Base-by-base conservation (phyloP, 1,140 invertebrate species). In the Ceratosolen fusciceps region DNA sequence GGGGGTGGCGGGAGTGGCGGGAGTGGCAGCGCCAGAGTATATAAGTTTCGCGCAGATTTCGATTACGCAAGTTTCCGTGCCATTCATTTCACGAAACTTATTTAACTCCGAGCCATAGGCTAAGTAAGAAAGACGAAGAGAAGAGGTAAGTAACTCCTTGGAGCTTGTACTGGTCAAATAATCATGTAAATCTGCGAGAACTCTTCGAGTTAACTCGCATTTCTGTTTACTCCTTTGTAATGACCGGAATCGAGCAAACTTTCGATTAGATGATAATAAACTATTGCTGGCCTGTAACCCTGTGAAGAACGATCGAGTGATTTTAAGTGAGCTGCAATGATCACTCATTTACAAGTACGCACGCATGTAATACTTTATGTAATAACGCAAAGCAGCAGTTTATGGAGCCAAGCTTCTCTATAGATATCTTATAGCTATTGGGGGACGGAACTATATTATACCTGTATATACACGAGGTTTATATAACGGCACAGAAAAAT, bases 51-150 rank as follows among this genome's bases (percentile, higher is more conserved):
- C 24, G 72, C 37, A 75, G 78, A 80, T 74, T 80, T 80, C 78
- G 78, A 80, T 80, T 80, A 70, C 78, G 78, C 72, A 75, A 80
- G 72, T 80, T 80, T 70, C 62, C 65, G 5, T 52, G n/a, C 72
- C 72, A 68, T 70, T 80, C 65, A 74, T 74, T 74, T 60, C 37
- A 14, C 29, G 24, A 74, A 80, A 80, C 78, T 75, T 80, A 80
- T 80, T 80, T 70, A 80, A 80, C 78, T 80, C 77, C 19, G 31
- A 37, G 31, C 34, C 68, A 68, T 52, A 65, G 26, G 4, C 60
- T 12, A 26, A 74, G 49, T 29, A 39, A 49, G 24, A 79, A 47
- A 26, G 34, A 52, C 56, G 24, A 31, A 12, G 47, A 74, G 37
- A 71, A 43, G 62, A 39, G 19, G 26, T n/a, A n/a, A 74, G 26